Conservation (phyloP, 53 echinoderm and acorn worm genomes). For the Temnopleurus reevesii region DNA sequence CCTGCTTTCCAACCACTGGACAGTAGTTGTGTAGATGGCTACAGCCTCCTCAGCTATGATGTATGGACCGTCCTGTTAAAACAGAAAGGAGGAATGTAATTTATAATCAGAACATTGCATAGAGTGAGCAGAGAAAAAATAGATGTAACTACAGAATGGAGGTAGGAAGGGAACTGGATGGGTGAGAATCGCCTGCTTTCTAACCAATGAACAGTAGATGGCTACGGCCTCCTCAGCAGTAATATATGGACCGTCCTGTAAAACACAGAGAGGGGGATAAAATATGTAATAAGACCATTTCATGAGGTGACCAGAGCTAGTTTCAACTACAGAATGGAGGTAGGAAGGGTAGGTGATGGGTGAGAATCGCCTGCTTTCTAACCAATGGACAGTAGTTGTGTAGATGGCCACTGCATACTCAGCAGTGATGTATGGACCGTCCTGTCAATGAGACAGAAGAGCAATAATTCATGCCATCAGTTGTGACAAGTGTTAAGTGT, state of each 20-base stretch:
- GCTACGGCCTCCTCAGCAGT: constrained; percentile 97
- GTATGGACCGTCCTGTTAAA: constrained; percentile 93
- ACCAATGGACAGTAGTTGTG: constrained; percentile 99
- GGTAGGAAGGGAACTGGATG: constrained; percentile 96
- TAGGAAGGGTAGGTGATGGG: constrained; percentile 98
- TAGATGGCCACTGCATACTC: constrained; percentile 99
- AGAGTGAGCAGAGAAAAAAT: too few relatives aligned
- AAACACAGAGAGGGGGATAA: neutral
- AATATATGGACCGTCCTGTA: constrained; percentile 96
- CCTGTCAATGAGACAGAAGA: constrained; percentile 71
- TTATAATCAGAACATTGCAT: too few relatives aligned
- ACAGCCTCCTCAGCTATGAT: constrained; percentile 99
- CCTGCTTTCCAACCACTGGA: constrained; percentile 96
- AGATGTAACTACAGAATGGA: too few relatives aligned
- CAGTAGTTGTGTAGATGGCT: constrained; percentile 99
- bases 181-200: constrained; percentile 97
- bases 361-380: constrained; percentile 96
- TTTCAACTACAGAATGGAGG: too few relatives aligned
- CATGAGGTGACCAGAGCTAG: too few relatives aligned
- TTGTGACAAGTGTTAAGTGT: too few relatives aligned
- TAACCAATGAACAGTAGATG: constrained; percentile 97
- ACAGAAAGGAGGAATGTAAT: too few relatives aligned
- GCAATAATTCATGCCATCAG: too few relatives aligned
- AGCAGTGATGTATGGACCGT: constrained; percentile 99
- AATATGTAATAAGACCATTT: too few relatives aligned